Base-by-base conservation (phyloP, 1,140 invertebrate genomes). In the Atta texana region DNA sequence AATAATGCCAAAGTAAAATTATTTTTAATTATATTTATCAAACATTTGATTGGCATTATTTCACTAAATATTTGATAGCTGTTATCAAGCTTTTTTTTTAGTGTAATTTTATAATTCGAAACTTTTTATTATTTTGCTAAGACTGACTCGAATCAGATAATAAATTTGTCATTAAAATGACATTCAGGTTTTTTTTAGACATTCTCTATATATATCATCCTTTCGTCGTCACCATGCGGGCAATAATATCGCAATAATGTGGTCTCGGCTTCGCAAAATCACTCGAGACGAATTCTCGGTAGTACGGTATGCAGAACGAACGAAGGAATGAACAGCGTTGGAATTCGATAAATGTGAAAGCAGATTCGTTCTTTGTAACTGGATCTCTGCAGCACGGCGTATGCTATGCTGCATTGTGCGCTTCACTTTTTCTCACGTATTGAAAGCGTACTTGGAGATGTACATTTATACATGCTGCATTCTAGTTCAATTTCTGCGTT, bases 281-380 rank as follows among this genome's bases (percentile, higher is more conserved):
- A 18, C 8, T 55, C 39, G 44, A n/a, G 12, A 75, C 39, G 39
- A 12, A 51, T 63, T 85, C 57, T n/a, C 28, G 21, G 59, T 76
- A 53, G 18, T 16, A 6, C 31, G 68, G 78, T 63, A 81, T 59
- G 78, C 76, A 66, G 76, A 66, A 80, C 76, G 75, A 64, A 51
- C 77, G 75, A 49, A 80, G 24, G 53, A 81, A 53, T 49, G 75
- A 77, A 28, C 66, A 68, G 18, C 57, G 81, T 18, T 76, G 81
- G 81, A 85, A 85, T 85, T 76, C 81, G 44, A 69, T 69, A 69
- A 87, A 87, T 71, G 76, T 69, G 76, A 71, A 81, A 82, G 85
- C 66, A 57, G 85, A 86, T 68, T 69, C 64, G 77, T 81, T 81
- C 77, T 69, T 81, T 81, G 64, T 53, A 81, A 81, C 77, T 81